Conservation (phyloP, 2,888 invertebrate species). For the Agonopterix arenella region DNA sequence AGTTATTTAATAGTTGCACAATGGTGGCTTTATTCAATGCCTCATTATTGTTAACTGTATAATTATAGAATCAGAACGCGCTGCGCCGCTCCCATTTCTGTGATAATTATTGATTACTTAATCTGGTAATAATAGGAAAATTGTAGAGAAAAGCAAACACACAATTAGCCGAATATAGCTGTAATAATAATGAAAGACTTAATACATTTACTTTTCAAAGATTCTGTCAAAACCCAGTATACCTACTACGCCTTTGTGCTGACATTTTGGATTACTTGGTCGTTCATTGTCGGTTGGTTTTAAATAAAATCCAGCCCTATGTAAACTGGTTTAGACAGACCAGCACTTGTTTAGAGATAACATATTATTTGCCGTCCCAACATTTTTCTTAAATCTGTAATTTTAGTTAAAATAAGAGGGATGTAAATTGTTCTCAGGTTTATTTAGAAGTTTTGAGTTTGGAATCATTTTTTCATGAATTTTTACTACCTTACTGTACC, state of each 20-base stretch:
- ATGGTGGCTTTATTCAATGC: neutral
- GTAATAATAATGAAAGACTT: no score
- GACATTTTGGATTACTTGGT: no score
- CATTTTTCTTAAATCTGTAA: neutral
- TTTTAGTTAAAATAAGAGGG: conserved; percentile 8
- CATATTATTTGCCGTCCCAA: conserved; percentile 2
- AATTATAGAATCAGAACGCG: neutral
- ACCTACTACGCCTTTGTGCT: no score
- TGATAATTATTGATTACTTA: neutral
- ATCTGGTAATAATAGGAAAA: neutral
- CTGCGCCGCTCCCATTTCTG: neutral
- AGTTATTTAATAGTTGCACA: neutral
- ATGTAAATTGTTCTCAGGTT: conserved; percentile 14
- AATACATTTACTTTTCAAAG: no score
- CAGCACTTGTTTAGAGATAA: neutral
- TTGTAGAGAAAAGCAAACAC: neutral
- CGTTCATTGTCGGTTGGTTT: no score
- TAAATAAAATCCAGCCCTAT: no score
- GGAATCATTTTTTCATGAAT: conserved; percentile 34
- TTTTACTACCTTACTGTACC: conserved; percentile 43
- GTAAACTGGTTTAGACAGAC: no score
- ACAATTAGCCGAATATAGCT: neutral
- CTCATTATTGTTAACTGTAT: neutral
- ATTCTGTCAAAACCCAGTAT: no score
- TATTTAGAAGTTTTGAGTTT: conserved; percentile 33